These are phyloP conservation scores for Eupithecia abbreviata DNA, from an alignment of 2,888 invertebrate genomes.

Conservation along the genomic window DNA sequence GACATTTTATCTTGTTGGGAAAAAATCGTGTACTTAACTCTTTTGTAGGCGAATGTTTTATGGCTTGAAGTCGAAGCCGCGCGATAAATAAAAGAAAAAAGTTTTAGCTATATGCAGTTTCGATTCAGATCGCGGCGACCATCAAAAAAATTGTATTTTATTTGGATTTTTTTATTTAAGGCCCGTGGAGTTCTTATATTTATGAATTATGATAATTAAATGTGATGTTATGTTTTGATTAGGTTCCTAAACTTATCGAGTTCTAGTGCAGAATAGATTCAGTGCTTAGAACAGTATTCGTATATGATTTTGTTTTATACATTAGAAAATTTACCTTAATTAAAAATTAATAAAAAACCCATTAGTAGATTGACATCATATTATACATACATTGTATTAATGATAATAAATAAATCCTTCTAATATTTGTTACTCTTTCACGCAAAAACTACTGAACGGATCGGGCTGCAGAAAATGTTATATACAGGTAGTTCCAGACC, in stretches of 20 bases:
- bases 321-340: not conserved
- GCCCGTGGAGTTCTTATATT: not conserved
- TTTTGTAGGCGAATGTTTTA: slow-evolving; percentile 57
- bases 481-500: too few relatives aligned
- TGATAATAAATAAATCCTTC: too few relatives aligned
- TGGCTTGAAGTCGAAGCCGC: slow-evolving; percentile 49
- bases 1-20: slow-evolving; percentile 57
- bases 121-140: slow-evolving; percentile 8
- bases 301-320: not conserved
- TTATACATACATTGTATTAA: too few relatives aligned
- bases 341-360: too few relatives aligned
- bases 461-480: too few relatives aligned
- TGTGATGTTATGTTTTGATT: not conserved
- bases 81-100: slow-evolving; percentile 27
- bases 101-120: slow-evolving; percentile 38
- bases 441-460: too few relatives aligned
- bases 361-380: too few relatives aligned
- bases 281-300: not conserved
- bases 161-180: not conserved
- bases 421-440: too few relatives aligned
- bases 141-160: not conserved
- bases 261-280: not conserved
- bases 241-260: not conserved
- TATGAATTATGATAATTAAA: not conserved
- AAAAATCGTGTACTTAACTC: slow-evolving; percentile 56